A percentile compares a stretch with the other conserved stretches of the same genome.
Evolutionary conservation across 2,113 vertebrate species (phyloP).

Genomic region (Hypomesus transpacificus): DNA sequence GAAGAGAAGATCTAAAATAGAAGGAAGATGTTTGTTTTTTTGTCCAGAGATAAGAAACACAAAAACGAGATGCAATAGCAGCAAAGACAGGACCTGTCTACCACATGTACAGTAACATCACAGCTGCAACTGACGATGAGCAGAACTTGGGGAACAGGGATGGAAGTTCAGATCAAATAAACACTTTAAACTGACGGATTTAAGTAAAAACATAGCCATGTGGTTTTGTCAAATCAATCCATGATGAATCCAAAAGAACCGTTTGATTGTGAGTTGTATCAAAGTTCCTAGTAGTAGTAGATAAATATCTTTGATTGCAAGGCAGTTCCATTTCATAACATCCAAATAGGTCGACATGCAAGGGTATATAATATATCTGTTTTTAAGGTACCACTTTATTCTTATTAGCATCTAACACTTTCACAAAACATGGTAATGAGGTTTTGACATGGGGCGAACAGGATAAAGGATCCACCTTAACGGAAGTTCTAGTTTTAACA

Average conservation of each 20-base stretch:
- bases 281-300: constrained; percentile 64
- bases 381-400: constrained; percentile 49
- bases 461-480: constrained; percentile 79
- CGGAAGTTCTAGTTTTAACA: constrained; percentile 70
- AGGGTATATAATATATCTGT: constrained; percentile 72
- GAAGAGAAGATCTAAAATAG: background rate
- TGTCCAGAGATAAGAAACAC: background rate
- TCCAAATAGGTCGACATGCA: constrained; percentile 78
- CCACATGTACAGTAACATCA: constrained; percentile 28
- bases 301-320: constrained; percentile 76
- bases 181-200: background rate
- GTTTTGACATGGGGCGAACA: constrained; percentile 45
- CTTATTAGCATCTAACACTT: constrained; percentile 67
- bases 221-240: constrained; percentile 28
- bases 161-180: background rate
- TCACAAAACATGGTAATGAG: constrained; percentile 68
- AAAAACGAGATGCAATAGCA: constrained; percentile 39
- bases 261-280: constrained; percentile 52
- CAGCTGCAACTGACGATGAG: constrained; percentile 7
- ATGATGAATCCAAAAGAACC: constrained; percentile 40
- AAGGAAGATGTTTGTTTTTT: constrained; percentile 5
- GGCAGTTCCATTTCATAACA: constrained; percentile 79
- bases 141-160: constrained; percentile 14
- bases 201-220: constrained; percentile 6
- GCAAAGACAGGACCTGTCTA: constrained; percentile 41